Percentiles rank a stretch among this genome's conserved stretches.
Evolutionary conservation across 2,113 vertebrate species (phyloP).

Genomic region (Entelurus aequoreus): DNA sequence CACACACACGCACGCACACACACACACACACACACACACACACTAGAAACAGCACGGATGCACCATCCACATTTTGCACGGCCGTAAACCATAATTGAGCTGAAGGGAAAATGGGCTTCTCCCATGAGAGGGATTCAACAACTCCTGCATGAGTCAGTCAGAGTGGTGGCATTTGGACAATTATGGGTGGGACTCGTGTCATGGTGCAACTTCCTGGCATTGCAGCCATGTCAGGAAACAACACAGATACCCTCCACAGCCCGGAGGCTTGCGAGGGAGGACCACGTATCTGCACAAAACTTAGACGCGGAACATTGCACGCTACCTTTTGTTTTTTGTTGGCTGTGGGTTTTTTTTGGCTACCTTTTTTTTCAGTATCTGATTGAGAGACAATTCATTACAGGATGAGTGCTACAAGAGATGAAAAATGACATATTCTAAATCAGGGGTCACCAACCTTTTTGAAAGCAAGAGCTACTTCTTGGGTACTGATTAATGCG

Average conservation of each 20-base stretch:
- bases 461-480: no score
- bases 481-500: no score
- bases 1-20: constrained; percentile 34
- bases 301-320: constrained; percentile 41
- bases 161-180: constrained; percentile 53
- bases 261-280: constrained; percentile 30
- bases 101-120: constrained; percentile 52
- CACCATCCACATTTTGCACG: constrained; percentile 54
- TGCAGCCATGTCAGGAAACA: constrained; percentile 37
- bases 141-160: constrained; percentile 34
- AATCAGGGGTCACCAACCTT: no score
- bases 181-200: constrained; percentile 47
- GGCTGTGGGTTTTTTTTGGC: constrained; percentile 8
- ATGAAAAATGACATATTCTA: constrained; percentile 20
- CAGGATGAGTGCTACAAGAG: constrained; percentile 14
- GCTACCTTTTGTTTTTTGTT: constrained; percentile 47
- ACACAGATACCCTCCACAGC: constrained; percentile 51
- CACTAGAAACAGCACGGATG: constrained; percentile 54
- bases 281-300: constrained; percentile 35
- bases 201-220: constrained; percentile 53
- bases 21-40: constrained; percentile 19
- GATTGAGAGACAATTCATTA: constrained; percentile 51
- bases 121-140: constrained; percentile 46
- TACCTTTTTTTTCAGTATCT: constrained; percentile 18
- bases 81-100: constrained; percentile 57